Conservation (phyloP, 92 coral and sea anemone species). For the Bergia sp. region DNA sequence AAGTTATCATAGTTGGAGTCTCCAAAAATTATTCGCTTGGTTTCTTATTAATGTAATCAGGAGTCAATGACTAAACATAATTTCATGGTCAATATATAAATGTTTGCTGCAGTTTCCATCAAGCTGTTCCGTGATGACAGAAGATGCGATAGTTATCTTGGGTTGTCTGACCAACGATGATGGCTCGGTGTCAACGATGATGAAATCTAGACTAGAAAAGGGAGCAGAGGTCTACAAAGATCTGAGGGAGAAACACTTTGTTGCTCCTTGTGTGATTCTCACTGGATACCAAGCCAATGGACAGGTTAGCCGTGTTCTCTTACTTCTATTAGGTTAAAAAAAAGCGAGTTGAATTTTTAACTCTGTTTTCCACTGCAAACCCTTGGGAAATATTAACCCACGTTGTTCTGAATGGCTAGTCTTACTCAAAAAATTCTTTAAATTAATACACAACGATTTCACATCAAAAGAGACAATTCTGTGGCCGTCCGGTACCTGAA, state of each 20-base stretch:
- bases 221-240: constrained; percentile 72
- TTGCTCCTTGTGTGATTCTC: constrained; percentile 68
- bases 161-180: constrained; percentile 74
- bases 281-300: constrained; percentile 74
- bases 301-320: constrained; percentile 57
- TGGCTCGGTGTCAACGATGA: constrained; percentile 74
- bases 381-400: too few species aligned
- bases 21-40: too few species aligned
- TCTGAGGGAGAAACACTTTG: constrained; percentile 41
- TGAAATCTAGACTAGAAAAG: constrained; percentile 63
- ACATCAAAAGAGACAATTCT: too few species aligned
- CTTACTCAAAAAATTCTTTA: too few species aligned
- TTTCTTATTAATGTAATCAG: too few species aligned
- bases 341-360: background rate
- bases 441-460: too few species aligned
- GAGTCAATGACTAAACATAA: too few species aligned
- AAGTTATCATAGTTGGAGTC: too few species aligned
- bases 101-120: background rate
- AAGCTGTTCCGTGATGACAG: constrained; percentile 22
- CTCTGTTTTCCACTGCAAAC: background rate
- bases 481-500: too few species aligned
- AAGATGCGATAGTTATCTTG: constrained; percentile 58
- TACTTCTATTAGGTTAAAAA: background rate
- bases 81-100: too few species aligned
- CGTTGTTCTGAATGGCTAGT: too few species aligned